A percentile compares a stretch with the other conserved stretches of the same genome.
Conservation (phyloP, 2,888 invertebrate genomes). For the Hyppa rectilinea region DNA sequence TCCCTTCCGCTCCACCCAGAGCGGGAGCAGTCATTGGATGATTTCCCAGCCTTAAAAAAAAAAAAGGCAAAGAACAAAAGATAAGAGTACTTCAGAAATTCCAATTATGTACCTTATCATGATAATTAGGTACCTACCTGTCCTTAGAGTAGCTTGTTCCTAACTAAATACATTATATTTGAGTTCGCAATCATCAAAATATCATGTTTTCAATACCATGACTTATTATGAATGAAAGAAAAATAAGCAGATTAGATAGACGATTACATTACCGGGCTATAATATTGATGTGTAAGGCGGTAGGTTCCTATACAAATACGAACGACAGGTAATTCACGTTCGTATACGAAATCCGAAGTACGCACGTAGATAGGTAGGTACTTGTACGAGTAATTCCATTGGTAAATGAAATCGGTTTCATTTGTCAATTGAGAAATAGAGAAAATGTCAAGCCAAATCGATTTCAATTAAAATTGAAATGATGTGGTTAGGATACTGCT, state of each 20-base stretch:
- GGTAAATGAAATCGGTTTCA: conserved; percentile 48
- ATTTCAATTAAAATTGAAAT: conserved; percentile 54
- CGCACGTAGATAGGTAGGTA: too few relatives aligned
- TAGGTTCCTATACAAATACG: neutral
- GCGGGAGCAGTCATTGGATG: too few relatives aligned
- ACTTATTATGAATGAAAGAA: conserved; percentile 10
- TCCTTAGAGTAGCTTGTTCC: neutral
- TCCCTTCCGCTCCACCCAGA: too few relatives aligned
- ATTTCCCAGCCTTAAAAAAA: too few relatives aligned
- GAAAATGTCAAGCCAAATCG: conserved; percentile 36
- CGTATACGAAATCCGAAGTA: conserved; percentile 19
- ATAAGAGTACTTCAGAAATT: too few relatives aligned
- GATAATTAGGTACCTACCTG: neutral
- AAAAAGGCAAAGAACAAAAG: too few relatives aligned
- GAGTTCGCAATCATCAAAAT: conserved; percentile 4
- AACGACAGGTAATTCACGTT: conserved; percentile 9
- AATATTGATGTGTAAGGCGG: conserved; percentile 8
- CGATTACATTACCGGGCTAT: neutral
- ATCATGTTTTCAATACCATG: neutral
- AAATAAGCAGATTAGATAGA: conserved; percentile 17
- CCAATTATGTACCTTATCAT: too few relatives aligned
- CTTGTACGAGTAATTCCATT: conserved; percentile 38
- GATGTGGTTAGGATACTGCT: conserved; percentile 29
- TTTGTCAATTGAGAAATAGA: conserved; percentile 56
- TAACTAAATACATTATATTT: neutral